These are phyloP conservation scores for Craseonycteris thonglongyai DNA, from an alignment of 2,113 vertebrate genomes.

Conservation along the genomic window DNA sequence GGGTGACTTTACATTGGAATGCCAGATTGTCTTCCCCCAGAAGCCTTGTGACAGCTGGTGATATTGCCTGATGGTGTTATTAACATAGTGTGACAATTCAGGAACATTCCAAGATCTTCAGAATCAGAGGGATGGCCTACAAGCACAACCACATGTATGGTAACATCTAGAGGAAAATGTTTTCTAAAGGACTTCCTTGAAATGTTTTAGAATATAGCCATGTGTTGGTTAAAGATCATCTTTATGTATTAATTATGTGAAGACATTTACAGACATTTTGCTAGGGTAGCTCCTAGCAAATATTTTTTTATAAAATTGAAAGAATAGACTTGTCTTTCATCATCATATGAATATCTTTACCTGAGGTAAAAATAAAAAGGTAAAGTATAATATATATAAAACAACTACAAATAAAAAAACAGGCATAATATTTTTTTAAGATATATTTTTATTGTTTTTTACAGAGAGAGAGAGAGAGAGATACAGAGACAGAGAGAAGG, in stretches of 20 bases:
- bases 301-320: background rate
- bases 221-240: background rate
- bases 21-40: background rate
- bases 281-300: background rate
- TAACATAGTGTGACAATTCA: background rate
- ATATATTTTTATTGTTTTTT: too few species aligned
- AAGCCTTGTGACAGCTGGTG: background rate
- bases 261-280: background rate
- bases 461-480: too few species aligned
- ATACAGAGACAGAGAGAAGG: too few species aligned
- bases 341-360: background rate
- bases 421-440: background rate
- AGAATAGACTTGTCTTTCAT: background rate
- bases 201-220: background rate
- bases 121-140: background rate
- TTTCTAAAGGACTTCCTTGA: background rate
- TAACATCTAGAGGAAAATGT: background rate
- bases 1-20: background rate
- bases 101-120: background rate
- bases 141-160: fast-evolving
- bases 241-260: background rate
- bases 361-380: background rate
- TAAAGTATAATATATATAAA: background rate
- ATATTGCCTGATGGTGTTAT: background rate
- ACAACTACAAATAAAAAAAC: background rate